Conservation (phyloP, 2,888 invertebrate species). For the Trissoscelio sp. region DNA sequence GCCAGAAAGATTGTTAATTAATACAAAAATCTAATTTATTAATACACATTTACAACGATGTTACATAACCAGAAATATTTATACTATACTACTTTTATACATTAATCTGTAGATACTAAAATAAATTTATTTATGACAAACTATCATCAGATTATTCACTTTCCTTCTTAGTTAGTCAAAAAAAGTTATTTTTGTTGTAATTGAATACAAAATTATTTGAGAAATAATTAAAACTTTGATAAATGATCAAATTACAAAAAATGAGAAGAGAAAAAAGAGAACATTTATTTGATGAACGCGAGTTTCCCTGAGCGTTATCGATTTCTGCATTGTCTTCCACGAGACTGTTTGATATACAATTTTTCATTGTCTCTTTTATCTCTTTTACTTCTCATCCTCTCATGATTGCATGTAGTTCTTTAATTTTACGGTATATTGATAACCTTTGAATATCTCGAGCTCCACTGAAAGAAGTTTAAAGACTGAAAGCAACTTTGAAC, state of each 20-base stretch:
- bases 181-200: neutral
- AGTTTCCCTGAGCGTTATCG: conserved; percentile 4
- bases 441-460: conserved; percentile 36
- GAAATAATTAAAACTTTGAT: conserved; percentile 14
- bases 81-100: conserved; percentile 50
- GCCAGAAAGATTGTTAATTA: conserved; percentile 38
- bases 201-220: neutral
- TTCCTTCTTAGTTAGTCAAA: neutral
- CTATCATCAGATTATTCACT: conserved; percentile 1
- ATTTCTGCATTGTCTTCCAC: conserved; percentile 19
- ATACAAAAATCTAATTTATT: too few relatives aligned
- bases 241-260: conserved; percentile 8
- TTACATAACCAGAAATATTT: conserved; percentile 47
- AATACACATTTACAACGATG: conserved; percentile 22
- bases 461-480: conserved; percentile 2
- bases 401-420: conserved; percentile 32
- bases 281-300: conserved; percentile 7
- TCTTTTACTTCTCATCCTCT: conserved; percentile 7
- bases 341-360: conserved; percentile 33
- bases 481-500: conserved; percentile 18
- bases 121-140: conserved; percentile 56
- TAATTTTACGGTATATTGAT: conserved; percentile 38
- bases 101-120: conserved; percentile 52
- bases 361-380: conserved; percentile 45
- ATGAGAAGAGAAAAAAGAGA: neutral